Percentiles rank a stretch among this genome's conserved stretches.
Conservation (phyloP, 1,140 invertebrate genomes). For the Sycobia sp. region DNA sequence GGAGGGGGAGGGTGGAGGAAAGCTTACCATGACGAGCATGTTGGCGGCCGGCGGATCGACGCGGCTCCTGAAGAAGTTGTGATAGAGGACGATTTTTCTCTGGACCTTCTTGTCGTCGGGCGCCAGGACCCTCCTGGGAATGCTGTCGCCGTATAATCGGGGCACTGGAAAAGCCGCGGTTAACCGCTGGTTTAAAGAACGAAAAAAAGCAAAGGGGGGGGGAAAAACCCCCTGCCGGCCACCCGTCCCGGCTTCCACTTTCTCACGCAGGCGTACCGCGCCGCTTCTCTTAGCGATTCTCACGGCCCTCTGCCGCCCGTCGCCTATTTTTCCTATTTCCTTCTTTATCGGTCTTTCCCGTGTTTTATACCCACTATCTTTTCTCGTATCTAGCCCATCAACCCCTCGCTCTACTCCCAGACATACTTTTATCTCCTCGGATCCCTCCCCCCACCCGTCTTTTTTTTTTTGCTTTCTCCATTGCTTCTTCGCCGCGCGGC, state of each 20-base stretch:
- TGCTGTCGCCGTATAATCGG: conserved; percentile 64
- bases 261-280: background rate
- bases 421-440: background rate
- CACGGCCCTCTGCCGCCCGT: background rate
- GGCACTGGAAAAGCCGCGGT: conserved; percentile 63
- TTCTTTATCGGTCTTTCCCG: conserved; percentile 7
- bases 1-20: no score
- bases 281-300: no score
- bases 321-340: conserved; percentile 9
- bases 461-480: no score
- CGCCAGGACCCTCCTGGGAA: conserved; percentile 66
- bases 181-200: background rate
- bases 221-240: no score
- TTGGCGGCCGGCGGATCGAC: conserved; percentile 77
- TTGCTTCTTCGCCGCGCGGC: background rate
- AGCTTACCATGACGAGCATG: conserved; percentile 79
- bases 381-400: no score
- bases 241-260: background rate
- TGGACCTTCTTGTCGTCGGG: conserved; percentile 67
- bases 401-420: background rate
- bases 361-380: conserved; percentile 4
- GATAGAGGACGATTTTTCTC: conserved; percentile 75
- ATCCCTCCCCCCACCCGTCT: background rate
- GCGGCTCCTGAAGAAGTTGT: conserved; percentile 77
- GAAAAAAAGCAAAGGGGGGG: no score